A percentile compares a stretch with the other conserved stretches of the same genome.
Evolutionary conservation across 2,888 invertebrate genomes (phyloP).

Genomic region (Acronicta leporina): DNA sequence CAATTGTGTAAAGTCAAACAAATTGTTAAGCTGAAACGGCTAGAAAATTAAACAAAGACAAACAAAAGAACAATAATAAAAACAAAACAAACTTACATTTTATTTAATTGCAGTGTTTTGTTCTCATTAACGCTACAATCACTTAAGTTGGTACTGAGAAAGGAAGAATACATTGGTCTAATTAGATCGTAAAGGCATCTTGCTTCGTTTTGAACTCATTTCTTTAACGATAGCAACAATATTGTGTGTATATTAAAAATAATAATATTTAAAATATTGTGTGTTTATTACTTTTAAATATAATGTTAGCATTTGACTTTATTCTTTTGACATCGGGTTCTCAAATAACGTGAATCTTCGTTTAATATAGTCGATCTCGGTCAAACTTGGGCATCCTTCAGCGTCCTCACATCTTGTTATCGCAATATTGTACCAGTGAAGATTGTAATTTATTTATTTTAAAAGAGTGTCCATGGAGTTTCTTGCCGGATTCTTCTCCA

Average conservation of each 20-base stretch:
- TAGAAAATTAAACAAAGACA: constrained; percentile 22
- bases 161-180: constrained; percentile 29
- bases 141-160: constrained; percentile 26
- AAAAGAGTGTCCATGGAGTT: no score
- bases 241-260: no score
- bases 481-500: no score
- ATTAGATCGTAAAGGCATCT: constrained; percentile 28
- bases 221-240: no score
- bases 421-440: no score
- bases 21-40: constrained; percentile 22
- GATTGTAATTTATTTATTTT: no score
- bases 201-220: constrained; percentile 21
- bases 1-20: constrained; percentile 31
- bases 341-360: no score
- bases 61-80: constrained; percentile 33
- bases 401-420: no score
- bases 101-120: constrained; percentile 41
- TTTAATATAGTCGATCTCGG: no score
- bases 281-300: not conserved
- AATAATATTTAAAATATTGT: not conserved
- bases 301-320: no score
- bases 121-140: constrained; percentile 33
- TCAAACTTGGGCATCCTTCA: no score
- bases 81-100: constrained; percentile 33
- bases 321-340: no score